phyloP scores from a whole-genome alignment of 1,140 invertebrate genomes.

The Drosophila obscura region DNA sequence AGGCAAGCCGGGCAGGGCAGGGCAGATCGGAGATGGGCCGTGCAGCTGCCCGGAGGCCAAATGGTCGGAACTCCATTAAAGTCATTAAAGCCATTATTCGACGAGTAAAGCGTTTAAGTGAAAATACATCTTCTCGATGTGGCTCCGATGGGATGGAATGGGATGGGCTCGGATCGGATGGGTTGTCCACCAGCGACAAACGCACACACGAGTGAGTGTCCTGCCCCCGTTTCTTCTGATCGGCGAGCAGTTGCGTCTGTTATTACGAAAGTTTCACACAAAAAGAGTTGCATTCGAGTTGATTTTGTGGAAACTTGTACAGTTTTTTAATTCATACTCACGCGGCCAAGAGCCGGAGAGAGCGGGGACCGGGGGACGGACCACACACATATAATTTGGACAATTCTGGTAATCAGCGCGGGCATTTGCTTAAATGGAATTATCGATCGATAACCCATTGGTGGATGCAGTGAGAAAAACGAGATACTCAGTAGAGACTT shows the following conservation, averaged over 20 bases:
- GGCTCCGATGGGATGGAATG: slow-evolving; percentile 25
- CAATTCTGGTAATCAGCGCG: slow-evolving; percentile 75
- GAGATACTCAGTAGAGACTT: background rate
- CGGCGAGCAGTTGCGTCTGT: slow-evolving; percentile 39
- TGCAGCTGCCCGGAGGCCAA: slow-evolving; percentile 67
- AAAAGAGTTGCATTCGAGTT: slow-evolving; percentile 52
- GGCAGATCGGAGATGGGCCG: background rate
- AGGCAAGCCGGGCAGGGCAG: background rate
- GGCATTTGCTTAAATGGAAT: slow-evolving; percentile 82
- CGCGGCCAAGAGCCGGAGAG: background rate
- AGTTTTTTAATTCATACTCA: slow-evolving; percentile 59
- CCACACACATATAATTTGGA: slow-evolving; percentile 72
- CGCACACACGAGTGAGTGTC: slow-evolving; percentile 31
- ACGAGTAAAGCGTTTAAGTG: slow-evolving; percentile 78
- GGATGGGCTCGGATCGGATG: slow-evolving; percentile 9
- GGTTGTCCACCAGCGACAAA: slow-evolving; percentile 51
- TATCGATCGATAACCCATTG: slow-evolving; percentile 78
- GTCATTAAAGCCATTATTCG: slow-evolving; percentile 80
- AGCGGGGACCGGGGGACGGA: background rate
- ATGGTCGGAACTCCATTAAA: slow-evolving; percentile 79
- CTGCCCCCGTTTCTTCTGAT: slow-evolving; percentile 3
- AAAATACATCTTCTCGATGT: slow-evolving; percentile 76
- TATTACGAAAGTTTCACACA: slow-evolving; percentile 62
- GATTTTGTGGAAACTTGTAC: slow-evolving; percentile 58
- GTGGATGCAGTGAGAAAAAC: slow-evolving; percentile 6